phyloP scores from a whole-genome alignment of 2,797 vertebrate genomes.

The Neopelma chrysocephalum region DNA sequence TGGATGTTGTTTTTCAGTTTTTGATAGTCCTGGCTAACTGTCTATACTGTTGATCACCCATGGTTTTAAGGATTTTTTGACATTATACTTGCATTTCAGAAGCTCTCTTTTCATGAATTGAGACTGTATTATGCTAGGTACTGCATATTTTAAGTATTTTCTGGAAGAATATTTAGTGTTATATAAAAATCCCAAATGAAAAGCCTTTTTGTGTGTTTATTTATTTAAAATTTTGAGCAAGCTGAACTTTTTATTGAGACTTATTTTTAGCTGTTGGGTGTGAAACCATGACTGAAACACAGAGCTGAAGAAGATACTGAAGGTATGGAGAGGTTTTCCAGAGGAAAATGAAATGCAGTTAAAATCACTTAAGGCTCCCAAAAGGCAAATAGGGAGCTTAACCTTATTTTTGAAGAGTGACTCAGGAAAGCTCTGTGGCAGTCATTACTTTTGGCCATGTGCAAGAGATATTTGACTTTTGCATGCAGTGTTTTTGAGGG shows the following conservation, averaged over 20 bases:
- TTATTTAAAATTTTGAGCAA: neutral
- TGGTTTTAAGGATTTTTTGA: neutral
- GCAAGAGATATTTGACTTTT: neutral
- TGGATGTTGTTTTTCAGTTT: neutral
- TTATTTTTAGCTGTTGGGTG: neutral
- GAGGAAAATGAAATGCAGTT: neutral
- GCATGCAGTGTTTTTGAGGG: neutral
- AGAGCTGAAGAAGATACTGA: neutral
- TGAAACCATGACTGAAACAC: neutral
- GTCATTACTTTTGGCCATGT: neutral
- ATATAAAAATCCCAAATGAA: neutral
- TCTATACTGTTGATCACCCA: fast-evolving
- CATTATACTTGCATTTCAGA: neutral
- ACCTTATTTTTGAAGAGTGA: neutral
- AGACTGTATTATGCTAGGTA: neutral
- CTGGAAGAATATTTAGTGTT: neutral
- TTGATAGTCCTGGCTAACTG: neutral
- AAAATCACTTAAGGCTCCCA: neutral
- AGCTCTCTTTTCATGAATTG: neutral
- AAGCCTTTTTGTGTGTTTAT: neutral
- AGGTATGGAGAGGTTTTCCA: neutral
- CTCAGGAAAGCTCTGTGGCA: neutral
- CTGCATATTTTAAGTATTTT: neutral
- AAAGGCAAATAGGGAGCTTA: neutral
- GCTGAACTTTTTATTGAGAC: neutral